phyloP scores from a whole-genome alignment of 2,888 invertebrate genomes.

The Mimachlamys varia region DNA sequence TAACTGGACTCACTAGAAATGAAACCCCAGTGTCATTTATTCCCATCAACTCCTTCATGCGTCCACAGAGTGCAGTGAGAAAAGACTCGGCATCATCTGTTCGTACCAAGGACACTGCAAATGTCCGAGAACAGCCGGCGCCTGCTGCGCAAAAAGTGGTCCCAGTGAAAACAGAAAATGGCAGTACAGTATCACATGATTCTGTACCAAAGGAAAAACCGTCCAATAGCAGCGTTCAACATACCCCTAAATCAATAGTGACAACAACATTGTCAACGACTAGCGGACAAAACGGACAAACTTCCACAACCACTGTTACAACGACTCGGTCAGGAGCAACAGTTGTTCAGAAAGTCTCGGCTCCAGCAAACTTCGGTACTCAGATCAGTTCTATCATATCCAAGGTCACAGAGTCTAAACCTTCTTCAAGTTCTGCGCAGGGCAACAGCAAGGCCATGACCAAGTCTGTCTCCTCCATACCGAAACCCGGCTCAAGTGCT shows the following conservation, averaged over 20 bases:
- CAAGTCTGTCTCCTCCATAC: slow-evolving; percentile 63
- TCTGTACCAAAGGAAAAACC: slow-evolving; percentile 23
- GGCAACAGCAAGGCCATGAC: slow-evolving; percentile 42
- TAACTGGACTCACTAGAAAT: slow-evolving; percentile 42
- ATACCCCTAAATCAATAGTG: background rate
- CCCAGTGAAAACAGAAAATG: background rate
- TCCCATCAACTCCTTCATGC: slow-evolving; percentile 70
- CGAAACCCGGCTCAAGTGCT: slow-evolving; percentile 56
- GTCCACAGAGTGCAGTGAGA: slow-evolving; percentile 68
- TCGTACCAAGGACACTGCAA: background rate
- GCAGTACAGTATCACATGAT: background rate
- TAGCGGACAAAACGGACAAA: background rate
- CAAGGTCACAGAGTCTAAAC: slow-evolving; percentile 47
- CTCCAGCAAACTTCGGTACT: slow-evolving; percentile 51
- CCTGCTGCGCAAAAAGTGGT: background rate
- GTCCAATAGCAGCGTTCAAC: background rate
- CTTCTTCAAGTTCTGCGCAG: background rate
- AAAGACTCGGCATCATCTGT: slow-evolving; percentile 51
- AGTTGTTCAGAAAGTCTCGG: slow-evolving; percentile 52
- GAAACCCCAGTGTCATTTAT: slow-evolving; percentile 58
- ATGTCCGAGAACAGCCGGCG: background rate
- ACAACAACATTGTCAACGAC: background rate
- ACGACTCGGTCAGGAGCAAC: slow-evolving; percentile 43
- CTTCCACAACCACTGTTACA: background rate
- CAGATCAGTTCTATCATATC: slow-evolving; percentile 51